phyloP scores from a whole-genome alignment of 2,888 invertebrate species.

The Brachyptera risi region DNA sequence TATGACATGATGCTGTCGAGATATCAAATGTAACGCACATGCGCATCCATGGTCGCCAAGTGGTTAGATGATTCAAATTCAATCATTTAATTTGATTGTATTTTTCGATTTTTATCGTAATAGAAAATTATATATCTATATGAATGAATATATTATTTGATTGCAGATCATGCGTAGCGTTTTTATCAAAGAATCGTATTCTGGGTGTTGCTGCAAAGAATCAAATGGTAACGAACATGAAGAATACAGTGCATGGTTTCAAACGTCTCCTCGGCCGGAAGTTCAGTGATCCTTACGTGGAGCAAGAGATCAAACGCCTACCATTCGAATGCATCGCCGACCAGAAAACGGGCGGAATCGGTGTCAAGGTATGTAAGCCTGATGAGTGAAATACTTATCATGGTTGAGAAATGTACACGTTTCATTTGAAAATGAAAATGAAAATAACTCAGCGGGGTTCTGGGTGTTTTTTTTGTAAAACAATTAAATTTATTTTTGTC shows the following conservation, averaged over 20 bases:
- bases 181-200: constrained; percentile 86
- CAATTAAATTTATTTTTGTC: no score
- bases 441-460: no score
- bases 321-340: constrained; percentile 75
- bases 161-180: constrained; percentile 88
- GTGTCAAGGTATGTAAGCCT: constrained; percentile 71
- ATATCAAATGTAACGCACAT: no score
- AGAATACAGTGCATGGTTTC: constrained; percentile 92
- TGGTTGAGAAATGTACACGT: no score
- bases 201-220: constrained; percentile 96
- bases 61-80: no score
- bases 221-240: constrained; percentile 94
- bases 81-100: no score
- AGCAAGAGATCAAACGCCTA: constrained; percentile 73
- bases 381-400: no score
- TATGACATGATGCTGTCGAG: no score
- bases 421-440: no score
- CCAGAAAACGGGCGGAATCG: constrained; percentile 75
- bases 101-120: no score
- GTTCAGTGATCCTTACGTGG: constrained; percentile 82
- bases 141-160: constrained; percentile 16
- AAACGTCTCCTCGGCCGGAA: constrained; percentile 90
- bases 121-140: neutral
- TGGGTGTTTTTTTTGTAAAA: no score
- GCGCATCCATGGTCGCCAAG: no score